Evolutionary conservation across 2,113 vertebrate species (phyloP).

Genomic region (Hippoglossus stenolepis): DNA sequence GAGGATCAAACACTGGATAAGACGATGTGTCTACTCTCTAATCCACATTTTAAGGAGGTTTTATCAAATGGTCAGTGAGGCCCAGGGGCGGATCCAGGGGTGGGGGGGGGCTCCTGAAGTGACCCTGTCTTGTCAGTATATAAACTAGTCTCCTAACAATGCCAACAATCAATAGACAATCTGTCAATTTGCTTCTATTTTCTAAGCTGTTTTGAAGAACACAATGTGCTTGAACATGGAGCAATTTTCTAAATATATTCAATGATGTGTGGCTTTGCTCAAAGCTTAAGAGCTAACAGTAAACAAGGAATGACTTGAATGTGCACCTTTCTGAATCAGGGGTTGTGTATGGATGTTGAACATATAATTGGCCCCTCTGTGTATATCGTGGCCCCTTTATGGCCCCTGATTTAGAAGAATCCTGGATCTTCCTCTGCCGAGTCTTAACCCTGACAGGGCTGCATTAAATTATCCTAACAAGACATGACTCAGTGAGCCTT

Average conservation of each 20-base stretch:
- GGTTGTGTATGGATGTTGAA: too few relatives aligned
- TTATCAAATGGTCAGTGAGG: not conserved
- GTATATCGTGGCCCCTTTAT: not conserved
- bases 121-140: not conserved
- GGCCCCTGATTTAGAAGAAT: not conserved
- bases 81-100: too few relatives aligned
- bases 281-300: too few relatives aligned
- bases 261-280: not conserved
- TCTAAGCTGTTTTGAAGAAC: not conserved
- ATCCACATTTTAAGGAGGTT: constrained; percentile 16
- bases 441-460: constrained; percentile 12
- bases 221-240: not conserved
- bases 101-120: too few relatives aligned
- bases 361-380: not conserved
- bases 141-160: too few relatives aligned
- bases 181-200: not conserved
- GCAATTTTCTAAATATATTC: not conserved
- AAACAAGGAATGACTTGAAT: too few relatives aligned
- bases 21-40: not conserved
- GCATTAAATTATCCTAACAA: constrained; percentile 30
- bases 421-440: too few relatives aligned
- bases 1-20: constrained; percentile 3
- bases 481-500: constrained; percentile 22
- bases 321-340: too few relatives aligned
- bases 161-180: not conserved